A percentile compares a stretch with the other conserved stretches of the same genome.
These are phyloP conservation scores for Drosophila peninsularis DNA, from an alignment of 2,888 invertebrate genomes.

Conservation along the genomic window DNA sequence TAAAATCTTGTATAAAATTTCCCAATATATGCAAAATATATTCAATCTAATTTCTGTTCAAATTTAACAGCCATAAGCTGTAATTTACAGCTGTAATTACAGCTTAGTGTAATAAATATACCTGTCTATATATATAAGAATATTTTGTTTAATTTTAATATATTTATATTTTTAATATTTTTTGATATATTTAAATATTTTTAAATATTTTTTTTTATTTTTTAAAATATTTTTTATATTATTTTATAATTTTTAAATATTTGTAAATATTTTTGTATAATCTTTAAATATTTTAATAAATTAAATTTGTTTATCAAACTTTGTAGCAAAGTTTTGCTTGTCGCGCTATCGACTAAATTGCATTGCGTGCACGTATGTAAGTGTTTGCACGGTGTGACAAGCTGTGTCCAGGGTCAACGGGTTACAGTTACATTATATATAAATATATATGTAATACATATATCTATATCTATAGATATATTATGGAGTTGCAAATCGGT, in stretches of 20 bases:
- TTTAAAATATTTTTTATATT: too few relatives aligned
- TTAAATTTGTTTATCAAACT: neutral
- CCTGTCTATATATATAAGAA: too few relatives aligned
- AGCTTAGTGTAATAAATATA: too few relatives aligned
- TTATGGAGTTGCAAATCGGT: neutral
- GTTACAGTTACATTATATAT: slow-evolving; percentile 44
- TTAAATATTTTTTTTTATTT: too few relatives aligned
- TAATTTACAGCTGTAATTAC: too few relatives aligned
- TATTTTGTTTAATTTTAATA: too few relatives aligned
- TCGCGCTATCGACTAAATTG: slow-evolving; percentile 8
- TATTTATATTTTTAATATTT: too few relatives aligned
- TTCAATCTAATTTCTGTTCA: too few relatives aligned
- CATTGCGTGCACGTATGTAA: neutral
- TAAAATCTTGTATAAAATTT: too few relatives aligned
- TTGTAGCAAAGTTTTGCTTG: slow-evolving; percentile 29
- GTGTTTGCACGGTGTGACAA: slow-evolving; percentile 38
- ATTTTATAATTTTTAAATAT: neutral
- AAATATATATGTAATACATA: neutral
- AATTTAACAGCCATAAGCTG: too few relatives aligned
- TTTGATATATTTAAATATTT: too few relatives aligned
- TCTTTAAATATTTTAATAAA: neutral
- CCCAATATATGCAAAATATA: too few relatives aligned
- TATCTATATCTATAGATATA: neutral
- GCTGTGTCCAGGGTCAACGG: slow-evolving; percentile 68
- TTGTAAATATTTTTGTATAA: neutral